phyloP scores from a whole-genome alignment of 2,888 invertebrate genomes.

The Meteorus cinctellus region DNA sequence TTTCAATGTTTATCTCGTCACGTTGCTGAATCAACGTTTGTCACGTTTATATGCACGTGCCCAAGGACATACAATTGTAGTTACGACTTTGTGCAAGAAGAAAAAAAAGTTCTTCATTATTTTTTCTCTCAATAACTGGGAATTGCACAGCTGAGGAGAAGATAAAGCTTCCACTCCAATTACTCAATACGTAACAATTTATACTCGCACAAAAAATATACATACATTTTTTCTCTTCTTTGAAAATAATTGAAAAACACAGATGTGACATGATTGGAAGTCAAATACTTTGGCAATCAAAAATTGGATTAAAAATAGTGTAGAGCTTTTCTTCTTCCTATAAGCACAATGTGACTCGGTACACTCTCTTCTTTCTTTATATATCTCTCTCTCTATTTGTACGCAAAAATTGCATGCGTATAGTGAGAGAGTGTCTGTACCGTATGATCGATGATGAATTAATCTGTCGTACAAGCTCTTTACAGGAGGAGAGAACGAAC shows the following conservation, averaged over 20 bases:
- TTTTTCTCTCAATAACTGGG: conserved; percentile 3
- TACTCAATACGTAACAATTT: background rate
- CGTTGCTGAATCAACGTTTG: background rate
- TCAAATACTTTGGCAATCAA: too few species aligned
- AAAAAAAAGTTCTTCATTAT: conserved; percentile 7
- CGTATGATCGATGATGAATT: conserved; percentile 45
- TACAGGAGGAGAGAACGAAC: conserved; percentile 40
- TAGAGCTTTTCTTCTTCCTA: too few species aligned
- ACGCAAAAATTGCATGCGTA: too few species aligned
- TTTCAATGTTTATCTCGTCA: background rate
- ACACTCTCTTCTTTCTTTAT: too few species aligned
- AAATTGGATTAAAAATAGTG: too few species aligned
- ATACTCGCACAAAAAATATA: background rate
- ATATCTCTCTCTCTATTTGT: too few species aligned
- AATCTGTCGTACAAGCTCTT: conserved; percentile 46
- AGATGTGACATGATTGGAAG: too few species aligned
- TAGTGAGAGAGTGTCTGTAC: background rate
- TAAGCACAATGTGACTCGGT: too few species aligned
- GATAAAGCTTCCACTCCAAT: background rate
- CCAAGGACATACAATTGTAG: background rate
- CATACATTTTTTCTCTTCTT: too few species aligned
- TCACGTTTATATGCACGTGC: background rate
- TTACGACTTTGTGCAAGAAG: background rate
- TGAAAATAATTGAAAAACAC: too few species aligned
- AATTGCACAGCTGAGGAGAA: background rate